Percentiles rank a stretch among this genome's conserved stretches.
Conservation (phyloP, 1,140 invertebrate species). For the Caenorhabditis latens region DNA sequence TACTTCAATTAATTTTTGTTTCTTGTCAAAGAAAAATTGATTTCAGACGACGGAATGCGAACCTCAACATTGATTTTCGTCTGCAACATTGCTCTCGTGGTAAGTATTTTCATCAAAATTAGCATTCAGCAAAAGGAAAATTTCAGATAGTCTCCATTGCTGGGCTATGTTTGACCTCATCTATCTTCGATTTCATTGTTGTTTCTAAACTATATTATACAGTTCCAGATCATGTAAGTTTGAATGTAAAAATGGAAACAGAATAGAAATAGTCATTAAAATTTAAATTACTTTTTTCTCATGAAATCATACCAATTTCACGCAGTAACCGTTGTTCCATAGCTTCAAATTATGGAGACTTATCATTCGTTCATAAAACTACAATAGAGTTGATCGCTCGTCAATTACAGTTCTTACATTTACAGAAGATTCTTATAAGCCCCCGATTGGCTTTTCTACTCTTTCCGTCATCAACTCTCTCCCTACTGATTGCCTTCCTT, state of each 20-base stretch:
- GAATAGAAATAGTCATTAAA: too few relatives aligned
- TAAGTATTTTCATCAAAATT: not conserved
- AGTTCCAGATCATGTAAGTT: constrained; percentile 32
- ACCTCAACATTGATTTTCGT: constrained; percentile 3
- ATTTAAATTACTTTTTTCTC: too few relatives aligned
- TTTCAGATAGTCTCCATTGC: constrained; percentile 19
- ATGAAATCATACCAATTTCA: too few relatives aligned
- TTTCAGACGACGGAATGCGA: constrained; percentile 11
- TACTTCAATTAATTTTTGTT: not conserved
- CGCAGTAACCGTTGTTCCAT: too few relatives aligned
- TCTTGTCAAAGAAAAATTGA: not conserved
- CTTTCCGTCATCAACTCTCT: not conserved
- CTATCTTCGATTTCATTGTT: constrained; percentile 35
- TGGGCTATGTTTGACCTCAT: constrained; percentile 17
- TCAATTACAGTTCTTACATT: not conserved
- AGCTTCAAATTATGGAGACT: not conserved
- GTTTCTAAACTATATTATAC: constrained; percentile 28
- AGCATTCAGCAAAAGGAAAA: not conserved
- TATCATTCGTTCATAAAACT: too few relatives aligned
- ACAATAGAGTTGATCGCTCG: too few relatives aligned
- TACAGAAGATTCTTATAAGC: constrained; percentile 32
- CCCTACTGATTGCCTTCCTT: constrained; percentile 8
- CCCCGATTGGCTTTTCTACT: constrained; percentile 1
- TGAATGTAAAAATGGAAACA: too few relatives aligned
- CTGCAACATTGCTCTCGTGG: constrained; percentile 19